Evolutionary conservation across 2,888 invertebrate species (phyloP).

Genomic region (Halictus quadricinctus): DNA sequence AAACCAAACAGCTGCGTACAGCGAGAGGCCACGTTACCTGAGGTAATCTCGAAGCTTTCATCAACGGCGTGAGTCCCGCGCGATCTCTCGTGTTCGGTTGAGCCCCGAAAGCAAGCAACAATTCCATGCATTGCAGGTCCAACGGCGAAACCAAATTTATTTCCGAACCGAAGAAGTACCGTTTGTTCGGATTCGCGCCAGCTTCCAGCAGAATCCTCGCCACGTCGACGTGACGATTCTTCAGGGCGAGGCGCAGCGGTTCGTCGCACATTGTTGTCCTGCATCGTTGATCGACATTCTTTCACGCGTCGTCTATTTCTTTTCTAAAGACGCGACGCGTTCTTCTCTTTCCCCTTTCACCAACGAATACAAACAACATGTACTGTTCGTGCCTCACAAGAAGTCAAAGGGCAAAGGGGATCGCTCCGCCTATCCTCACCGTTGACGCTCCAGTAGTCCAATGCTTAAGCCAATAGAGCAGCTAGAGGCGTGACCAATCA

Average conservation of each 20-base stretch:
- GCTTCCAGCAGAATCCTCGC: constrained; percentile 89
- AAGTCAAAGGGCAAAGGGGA: too few species aligned
- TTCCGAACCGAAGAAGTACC: constrained; percentile 96
- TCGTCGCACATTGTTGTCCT: constrained; percentile 91
- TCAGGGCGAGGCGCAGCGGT: constrained; percentile 93
- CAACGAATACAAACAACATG: not conserved
- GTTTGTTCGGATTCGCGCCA: constrained; percentile 95
- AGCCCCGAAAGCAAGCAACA: constrained; percentile 93
- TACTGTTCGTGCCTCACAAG: too few species aligned
- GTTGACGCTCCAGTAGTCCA: too few species aligned
- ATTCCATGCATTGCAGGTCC: constrained; percentile 91
- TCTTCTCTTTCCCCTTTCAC: not conserved
- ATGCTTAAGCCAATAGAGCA: too few species aligned
- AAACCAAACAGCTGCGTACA: not conserved
- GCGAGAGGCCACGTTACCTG: constrained; percentile 83
- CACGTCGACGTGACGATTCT: constrained; percentile 91
- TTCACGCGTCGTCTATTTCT: not conserved
- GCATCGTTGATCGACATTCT: not conserved
- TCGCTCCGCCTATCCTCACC: too few species aligned
- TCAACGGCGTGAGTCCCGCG: constrained; percentile 93
- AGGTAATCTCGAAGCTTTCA: constrained; percentile 93
- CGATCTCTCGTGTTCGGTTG: constrained; percentile 94
- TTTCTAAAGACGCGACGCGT: not conserved
- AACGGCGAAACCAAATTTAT: constrained; percentile 92
- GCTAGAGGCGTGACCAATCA: too few species aligned